Evolutionary conservation across 2,113 vertebrate species (phyloP).

Genomic region (Trematomus loennbergii): DNA sequence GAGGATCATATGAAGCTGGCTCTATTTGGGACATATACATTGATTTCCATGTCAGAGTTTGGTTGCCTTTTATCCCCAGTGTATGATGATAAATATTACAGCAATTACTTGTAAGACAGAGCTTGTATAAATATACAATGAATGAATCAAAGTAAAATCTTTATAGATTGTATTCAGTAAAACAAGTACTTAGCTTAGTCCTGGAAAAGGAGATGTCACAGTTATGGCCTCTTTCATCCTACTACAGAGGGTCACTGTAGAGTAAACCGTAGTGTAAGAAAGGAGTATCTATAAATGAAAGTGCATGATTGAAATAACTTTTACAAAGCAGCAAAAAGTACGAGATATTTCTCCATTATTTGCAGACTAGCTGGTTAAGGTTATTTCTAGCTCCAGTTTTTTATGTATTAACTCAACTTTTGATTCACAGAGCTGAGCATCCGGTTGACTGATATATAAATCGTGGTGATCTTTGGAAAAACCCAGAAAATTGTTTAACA

Average conservation of each 20-base stretch:
- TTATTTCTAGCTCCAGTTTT: no score
- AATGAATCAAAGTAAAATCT: neutral
- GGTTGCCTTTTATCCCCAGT: conserved; percentile 6
- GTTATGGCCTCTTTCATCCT: no score
- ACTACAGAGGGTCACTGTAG: neutral
- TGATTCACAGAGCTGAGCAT: no score
- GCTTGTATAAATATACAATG: neutral
- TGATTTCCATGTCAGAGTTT: conserved; percentile 56
- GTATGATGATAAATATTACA: neutral
- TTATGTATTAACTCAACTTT: no score
- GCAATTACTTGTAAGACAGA: neutral
- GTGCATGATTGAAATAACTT: no score
- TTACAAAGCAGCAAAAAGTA: no score
- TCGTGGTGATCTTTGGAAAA: neutral
- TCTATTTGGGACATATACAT: conserved; percentile 55
- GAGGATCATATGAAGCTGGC: conserved; percentile 59
- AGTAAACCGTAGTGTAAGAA: neutral
- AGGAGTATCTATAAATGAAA: no score
- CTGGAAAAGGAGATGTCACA: neutral
- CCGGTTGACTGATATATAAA: neutral
- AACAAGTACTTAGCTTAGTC: neutral
- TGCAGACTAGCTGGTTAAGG: no score
- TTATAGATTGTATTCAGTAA: neutral
- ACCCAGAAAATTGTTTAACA: neutral
- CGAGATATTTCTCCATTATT: no score